phyloP scores from a whole-genome alignment of 2,888 invertebrate species.

The Parapristionchus giblindavisi region DNA sequence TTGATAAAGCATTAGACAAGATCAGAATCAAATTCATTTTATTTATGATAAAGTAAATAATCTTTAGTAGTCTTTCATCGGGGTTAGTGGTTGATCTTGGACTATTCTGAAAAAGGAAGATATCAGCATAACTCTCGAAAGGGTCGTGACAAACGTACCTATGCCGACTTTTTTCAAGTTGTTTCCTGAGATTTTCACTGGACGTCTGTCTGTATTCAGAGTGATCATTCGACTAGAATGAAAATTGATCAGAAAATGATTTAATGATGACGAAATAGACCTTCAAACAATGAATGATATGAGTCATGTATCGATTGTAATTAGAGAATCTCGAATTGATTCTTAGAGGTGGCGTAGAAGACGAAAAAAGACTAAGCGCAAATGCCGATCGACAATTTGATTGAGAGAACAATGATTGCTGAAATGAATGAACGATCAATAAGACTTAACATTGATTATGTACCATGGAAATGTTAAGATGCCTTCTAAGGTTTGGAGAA shows the following conservation, averaged over 20 bases:
- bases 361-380: background rate
- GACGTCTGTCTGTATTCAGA: constrained; percentile 10
- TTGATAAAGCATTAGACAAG: no score
- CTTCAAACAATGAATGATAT: background rate
- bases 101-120: constrained; percentile 10
- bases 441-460: background rate
- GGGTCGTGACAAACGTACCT: background rate
- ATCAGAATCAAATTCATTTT: no score
- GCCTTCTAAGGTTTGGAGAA: background rate
- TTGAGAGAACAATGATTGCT: constrained; percentile 24
- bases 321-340: background rate
- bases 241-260: background rate
- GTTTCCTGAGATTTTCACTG: background rate
- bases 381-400: constrained; percentile 19
- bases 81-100: background rate
- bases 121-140: background rate
- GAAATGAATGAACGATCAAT: background rate
- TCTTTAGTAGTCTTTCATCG: background rate
- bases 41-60: no score
- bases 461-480: constrained; percentile 3
- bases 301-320: background rate
- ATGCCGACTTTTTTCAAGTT: background rate
- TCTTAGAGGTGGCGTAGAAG: background rate
- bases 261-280: background rate
- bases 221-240: constrained; percentile 16